Percentiles rank a stretch among this genome's conserved stretches.
phyloP scores from a whole-genome alignment of 2,113 vertebrate species.

The Lates calcarifer region DNA sequence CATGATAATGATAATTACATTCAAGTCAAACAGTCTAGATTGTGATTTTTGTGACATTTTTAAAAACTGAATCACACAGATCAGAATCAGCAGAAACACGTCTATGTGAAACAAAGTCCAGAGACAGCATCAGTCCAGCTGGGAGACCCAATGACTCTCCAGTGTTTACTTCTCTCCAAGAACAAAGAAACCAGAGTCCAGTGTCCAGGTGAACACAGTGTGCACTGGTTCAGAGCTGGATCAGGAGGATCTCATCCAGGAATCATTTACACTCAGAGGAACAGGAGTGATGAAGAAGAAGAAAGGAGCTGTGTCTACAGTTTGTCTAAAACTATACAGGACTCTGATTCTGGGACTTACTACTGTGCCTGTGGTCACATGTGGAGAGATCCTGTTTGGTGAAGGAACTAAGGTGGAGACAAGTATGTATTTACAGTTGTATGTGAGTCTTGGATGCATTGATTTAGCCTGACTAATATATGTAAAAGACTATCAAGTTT shows the following conservation, averaged over 20 bases:
- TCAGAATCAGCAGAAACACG: neutral
- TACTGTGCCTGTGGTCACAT: slow-evolving; percentile 41
- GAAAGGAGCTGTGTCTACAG: slow-evolving; percentile 52
- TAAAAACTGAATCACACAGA: neutral
- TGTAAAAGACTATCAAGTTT: too few species aligned
- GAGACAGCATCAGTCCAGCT: neutral
- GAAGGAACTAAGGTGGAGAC: slow-evolving; percentile 53
- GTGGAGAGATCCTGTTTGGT: slow-evolving; percentile 64
- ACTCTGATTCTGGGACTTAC: slow-evolving; percentile 27
- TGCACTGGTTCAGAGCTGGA: slow-evolving; percentile 60
- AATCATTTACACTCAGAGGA: slow-evolving; percentile 35
- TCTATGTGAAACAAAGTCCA: slow-evolving; percentile 7
- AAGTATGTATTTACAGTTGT: slow-evolving; percentile 1
- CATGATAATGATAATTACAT: neutral
- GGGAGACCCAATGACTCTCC: slow-evolving; percentile 42
- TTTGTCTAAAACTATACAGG: slow-evolving; percentile 49
- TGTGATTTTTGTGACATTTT: neutral
- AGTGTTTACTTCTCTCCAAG: slow-evolving; percentile 61
- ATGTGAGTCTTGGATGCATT: too few species aligned
- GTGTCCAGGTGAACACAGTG: slow-evolving; percentile 41
- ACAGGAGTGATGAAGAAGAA: neutral
- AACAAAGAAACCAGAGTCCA: neutral
- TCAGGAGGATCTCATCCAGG: neutral
- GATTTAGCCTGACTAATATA: too few species aligned
- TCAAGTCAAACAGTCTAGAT: neutral